Evolutionary conservation across 2,888 invertebrate species (phyloP).

Genomic region (Tetranychus piercei): DNA sequence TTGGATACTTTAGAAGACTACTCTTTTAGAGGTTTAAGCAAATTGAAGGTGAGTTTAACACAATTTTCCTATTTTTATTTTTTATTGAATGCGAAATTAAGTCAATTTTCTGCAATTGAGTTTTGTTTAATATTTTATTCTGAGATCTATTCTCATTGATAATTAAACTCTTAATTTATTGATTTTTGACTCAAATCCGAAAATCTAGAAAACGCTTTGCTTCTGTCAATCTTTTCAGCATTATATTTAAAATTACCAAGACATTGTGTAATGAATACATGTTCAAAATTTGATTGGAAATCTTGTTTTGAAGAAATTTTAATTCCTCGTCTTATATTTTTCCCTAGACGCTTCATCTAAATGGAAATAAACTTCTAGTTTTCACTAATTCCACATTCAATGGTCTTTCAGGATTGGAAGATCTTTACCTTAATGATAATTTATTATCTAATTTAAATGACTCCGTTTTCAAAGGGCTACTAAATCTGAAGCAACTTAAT

Average conservation of each 20-base stretch:
- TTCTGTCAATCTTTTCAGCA: too few species aligned
- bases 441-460: slow-evolving; percentile 3
- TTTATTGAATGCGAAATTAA: too few species aligned
- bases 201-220: too few species aligned
- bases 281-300: not conserved
- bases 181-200: too few species aligned
- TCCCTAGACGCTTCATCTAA: not conserved
- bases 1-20: not conserved
- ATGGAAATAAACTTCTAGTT: not conserved
- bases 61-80: too few species aligned
- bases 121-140: too few species aligned
- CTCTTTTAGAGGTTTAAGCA: not conserved
- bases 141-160: too few species aligned
- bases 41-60: not conserved
- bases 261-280: too few species aligned
- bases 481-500: not conserved
- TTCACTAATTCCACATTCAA: slow-evolving; percentile 1
- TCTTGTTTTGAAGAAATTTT: not conserved
- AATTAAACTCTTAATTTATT: too few species aligned
- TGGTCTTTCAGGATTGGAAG: slow-evolving; percentile 1
- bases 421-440: slow-evolving; percentile 5
- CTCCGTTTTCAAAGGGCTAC: not conserved
- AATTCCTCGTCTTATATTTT: not conserved
- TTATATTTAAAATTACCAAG: too few species aligned
- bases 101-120: too few species aligned